Base-by-base conservation (phyloP, 2,888 invertebrate genomes). In the Phlogophora meticulosa region DNA sequence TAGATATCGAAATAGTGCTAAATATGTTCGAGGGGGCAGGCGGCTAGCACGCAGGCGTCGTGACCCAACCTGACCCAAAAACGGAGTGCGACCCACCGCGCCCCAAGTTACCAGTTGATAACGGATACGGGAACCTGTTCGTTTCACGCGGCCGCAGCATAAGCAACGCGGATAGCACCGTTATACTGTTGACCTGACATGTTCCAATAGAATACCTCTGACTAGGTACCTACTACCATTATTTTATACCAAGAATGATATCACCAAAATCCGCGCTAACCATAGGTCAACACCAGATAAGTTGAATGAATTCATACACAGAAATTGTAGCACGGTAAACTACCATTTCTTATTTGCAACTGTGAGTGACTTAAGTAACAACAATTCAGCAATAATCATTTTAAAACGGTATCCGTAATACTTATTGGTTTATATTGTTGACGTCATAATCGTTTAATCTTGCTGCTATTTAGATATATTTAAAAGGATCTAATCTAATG, bases 51-150 rank as follows among this genome's bases (percentile, higher is more conserved):
- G 95, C 95, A 95, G 92, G 95, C 95, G 95, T 92, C 91, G 88
- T 95, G 95, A 95, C 95, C 95, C 88, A 93, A 89, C 88, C 91
- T 94, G 95, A 95, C 95, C 95, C 93, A 95, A 94, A 94, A 94
- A 91, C 92, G 88, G 87, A 90, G 83, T 88, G 87, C 88, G 91
- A 88, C 88, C 90, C 88, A 90, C 92, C 91, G 89, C 91, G 88
- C 92, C 91, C 88, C 87, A 87, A 87, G 87, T 86, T 87, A 87
- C 91, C 88, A 90, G 88, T 91, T 91, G 90, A 92, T 93, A 92
- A 91, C 93, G 92, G 93, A 92, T 91, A 88, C 88, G 83, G 92
- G 91, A 92, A 94, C 93, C 92, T 92, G 94, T 92, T 92, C 88
- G 82, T 80, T 82, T 78, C 83, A 85, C 85, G 83, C 86, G 85